Evolutionary conservation across 2,113 vertebrate species (phyloP).

Genomic region (Copsychus sechellarum): DNA sequence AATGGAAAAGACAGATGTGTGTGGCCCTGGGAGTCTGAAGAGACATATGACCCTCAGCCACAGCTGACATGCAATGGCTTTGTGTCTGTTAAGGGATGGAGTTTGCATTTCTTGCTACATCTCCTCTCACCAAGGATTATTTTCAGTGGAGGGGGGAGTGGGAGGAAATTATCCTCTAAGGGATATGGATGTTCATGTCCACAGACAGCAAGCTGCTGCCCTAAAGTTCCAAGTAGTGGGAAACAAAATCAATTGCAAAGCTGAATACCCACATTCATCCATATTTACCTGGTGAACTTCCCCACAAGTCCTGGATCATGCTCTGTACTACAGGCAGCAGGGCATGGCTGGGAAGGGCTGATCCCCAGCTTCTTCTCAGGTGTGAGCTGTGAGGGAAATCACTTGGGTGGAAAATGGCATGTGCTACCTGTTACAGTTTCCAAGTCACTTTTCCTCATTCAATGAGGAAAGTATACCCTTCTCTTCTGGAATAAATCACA

Average conservation of each 20-base stretch:
- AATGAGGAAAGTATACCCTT: neutral
- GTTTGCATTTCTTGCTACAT: neutral
- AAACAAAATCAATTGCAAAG: neutral
- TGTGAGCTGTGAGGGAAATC: neutral
- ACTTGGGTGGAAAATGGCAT: neutral
- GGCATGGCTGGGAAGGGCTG: neutral
- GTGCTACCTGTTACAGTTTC: neutral
- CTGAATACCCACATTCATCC: neutral
- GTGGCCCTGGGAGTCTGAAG: neutral
- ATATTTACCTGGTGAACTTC: neutral
- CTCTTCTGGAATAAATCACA: constrained; percentile 4
- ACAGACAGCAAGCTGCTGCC: neutral
- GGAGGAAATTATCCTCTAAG: neutral
- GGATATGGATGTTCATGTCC: neutral
- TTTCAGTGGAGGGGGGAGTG: neutral
- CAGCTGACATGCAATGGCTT: neutral
- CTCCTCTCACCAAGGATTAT: neutral
- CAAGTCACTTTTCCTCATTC: neutral
- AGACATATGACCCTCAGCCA: fast-evolving
- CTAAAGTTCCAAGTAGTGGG: neutral
- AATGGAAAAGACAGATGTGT: neutral
- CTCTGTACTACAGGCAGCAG: neutral
- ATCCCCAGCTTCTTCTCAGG: neutral
- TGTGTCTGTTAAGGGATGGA: neutral
- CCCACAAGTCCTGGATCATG: neutral